Base-by-base conservation (phyloP, 2,888 invertebrate species). In the Tinea semifulvella region DNA sequence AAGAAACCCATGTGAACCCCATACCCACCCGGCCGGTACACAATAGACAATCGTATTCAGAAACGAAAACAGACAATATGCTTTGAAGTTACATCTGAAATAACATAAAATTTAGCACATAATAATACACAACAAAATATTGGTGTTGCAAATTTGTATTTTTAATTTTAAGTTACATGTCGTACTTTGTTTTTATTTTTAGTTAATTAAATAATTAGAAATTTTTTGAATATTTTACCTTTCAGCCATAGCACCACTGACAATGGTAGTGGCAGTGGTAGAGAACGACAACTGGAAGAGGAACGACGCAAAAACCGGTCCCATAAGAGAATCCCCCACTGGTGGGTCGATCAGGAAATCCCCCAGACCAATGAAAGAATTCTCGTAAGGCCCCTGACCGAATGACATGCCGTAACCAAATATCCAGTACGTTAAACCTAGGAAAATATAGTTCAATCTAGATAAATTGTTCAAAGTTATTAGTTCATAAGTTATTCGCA, bases 201-300 rank as follows among this genome's bases (percentile, higher is more conserved):
- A n/a, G n/a, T n/a, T 8, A 22, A 22, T 7, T 22, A 22, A 7
- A 22, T 22, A 22, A 7, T 22, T 22, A 22, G 8, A 22, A 22
- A 8, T 7, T 22, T 22, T 7, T 22, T 7, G 8, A 22, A 22
- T 22, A 5, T 7, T 8, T 4, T 18, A 92, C 90, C 95, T 86
- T 67, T 96, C 96, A 1, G 96, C 95, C 93, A 96, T 95, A 3
- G 96, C 94, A 0, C 96, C 96, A 55, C 93, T 94, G 0, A 95
- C 94, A 47, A 95, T 95, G 0, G 95, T 95, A 0, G 95, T 95
- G 0, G 95, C 90, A 0, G 92, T 92, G 0, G 95, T 94, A 0
- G 95, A 93, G 55, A 95, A 95, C 0, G 93, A 93, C 52, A 94
- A 73, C 64, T 96, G 96, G 69, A 96, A 96, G 43, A 96, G 75